Evolutionary conservation across 2,113 vertebrate species (phyloP).

Genomic region (Baryphthengus martii): DNA sequence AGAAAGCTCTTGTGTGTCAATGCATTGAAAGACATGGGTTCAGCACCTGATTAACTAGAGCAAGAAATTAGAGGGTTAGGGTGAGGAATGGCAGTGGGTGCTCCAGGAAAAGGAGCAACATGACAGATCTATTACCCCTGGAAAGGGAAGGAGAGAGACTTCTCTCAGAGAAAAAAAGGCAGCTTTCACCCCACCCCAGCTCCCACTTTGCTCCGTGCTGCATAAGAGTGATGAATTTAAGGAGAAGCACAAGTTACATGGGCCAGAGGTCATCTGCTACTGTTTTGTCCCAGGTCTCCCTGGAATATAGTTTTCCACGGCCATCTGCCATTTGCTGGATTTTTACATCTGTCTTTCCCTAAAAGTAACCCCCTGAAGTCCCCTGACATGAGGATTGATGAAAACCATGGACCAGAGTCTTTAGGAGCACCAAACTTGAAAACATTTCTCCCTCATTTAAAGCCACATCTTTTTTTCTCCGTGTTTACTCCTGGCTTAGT

Average conservation of each 20-base stretch:
- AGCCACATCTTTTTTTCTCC: not conserved
- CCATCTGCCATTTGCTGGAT: constrained; percentile 64
- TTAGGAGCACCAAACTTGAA: not conserved
- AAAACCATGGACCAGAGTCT: not conserved
- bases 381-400: not conserved
- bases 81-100: not conserved
- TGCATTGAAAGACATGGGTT: fast-evolving
- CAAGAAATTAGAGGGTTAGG: not conserved
- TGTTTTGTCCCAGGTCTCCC: constrained; percentile 21
- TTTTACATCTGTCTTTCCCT: constrained; percentile 50
- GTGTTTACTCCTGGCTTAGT: not conserved
- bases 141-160: not conserved
- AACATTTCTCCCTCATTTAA: not conserved
- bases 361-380: not conserved
- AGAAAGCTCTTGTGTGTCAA: not conserved
- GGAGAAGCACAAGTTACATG: not conserved
- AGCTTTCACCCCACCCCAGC: not conserved
- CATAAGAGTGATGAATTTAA: not conserved
- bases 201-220: not conserved
- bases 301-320: constrained; percentile 40
- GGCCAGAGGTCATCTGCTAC: constrained; percentile 10
- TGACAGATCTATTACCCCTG: not conserved
- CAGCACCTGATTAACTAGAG: not conserved
- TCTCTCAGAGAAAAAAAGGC: not conserved
- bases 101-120: not conserved